Base-by-base conservation (phyloP, 1,140 invertebrate genomes). In the Asbolus verrucosus region DNA sequence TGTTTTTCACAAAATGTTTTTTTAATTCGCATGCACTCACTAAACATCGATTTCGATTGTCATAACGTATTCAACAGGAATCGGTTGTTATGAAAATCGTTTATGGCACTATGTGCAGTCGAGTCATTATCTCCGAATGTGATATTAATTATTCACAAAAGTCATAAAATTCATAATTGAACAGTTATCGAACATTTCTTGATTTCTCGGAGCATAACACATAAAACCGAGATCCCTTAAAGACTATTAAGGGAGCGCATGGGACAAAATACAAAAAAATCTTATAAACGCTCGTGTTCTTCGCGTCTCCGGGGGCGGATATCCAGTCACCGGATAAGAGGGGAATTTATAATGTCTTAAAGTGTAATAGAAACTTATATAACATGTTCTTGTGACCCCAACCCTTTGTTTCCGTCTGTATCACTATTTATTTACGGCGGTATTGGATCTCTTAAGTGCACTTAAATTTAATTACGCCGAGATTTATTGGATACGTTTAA, bases 261-360 rank as follows among this genome's bases (percentile, higher is more conserved):
- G 36, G 67, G 67, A 61, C 67, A 62, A 69, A 69, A 69, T 69
- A 69, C 67, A 61, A 69, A 69, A 67, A 69, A 62, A 69, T 69
- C 67, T 62, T 69, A 69, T 69, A 69, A 62, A 61, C 33, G 67
- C 43, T 69, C 67, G 19, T 62, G 31, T 61, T 46, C 36, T 61
- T 43, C 18, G 50, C 39, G 38, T 24, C 54, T 38, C 39, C 36
- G 54, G 33, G 36, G 41, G 50, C 30, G 59, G 59, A 62, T 62
- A 62, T 62, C 59, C 59, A 62, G 65, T 36, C 30, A 54, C 41
- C 16, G 65, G 41, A 50, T 36, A 67, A 67, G 31, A 38, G 43
- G 46, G 43, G 65, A 67, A 67, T 67, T 54, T 67, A 67, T 67
- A 67, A 67, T 67, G 43, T 67, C 65, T 54, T 54, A 54, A 54